phyloP scores from a whole-genome alignment of 2,888 invertebrate genomes.

The Nephrotoma guestfalica region DNA sequence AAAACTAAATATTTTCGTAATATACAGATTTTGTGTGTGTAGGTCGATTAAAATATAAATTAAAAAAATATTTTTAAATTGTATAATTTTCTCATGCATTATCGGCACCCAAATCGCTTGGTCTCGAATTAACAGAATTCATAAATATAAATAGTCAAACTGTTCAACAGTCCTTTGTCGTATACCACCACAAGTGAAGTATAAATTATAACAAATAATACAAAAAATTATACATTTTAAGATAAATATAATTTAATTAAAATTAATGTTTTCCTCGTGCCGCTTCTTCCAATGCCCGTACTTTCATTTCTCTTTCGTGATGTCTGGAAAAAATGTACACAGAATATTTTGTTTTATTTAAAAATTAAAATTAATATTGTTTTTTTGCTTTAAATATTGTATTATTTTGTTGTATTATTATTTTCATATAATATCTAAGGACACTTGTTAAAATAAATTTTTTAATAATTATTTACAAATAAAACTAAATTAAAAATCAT shows the following conservation, averaged over 20 bases:
- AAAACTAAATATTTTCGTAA: not conserved
- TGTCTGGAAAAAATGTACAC: slow-evolving; percentile 48
- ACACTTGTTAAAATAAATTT: slow-evolving; percentile 1
- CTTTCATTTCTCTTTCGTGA: slow-evolving; percentile 72
- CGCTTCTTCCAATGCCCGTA: slow-evolving; percentile 73
- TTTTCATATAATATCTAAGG: not conserved
- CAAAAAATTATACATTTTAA: not conserved
- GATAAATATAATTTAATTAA: not conserved
- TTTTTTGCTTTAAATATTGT: not conserved
- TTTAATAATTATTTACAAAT: not conserved
- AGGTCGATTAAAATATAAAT: not conserved
- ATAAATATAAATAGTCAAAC: not conserved
- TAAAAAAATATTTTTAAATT: not conserved
- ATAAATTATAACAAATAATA: not conserved
- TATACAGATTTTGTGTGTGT: not conserved
- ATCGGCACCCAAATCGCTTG: not conserved
- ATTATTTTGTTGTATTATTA: slow-evolving; percentile 1
- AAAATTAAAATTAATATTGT: not conserved
- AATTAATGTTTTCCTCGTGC: slow-evolving; percentile 41
- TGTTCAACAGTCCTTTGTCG: not conserved
- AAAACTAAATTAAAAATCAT: not conserved
- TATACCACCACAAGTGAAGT: not conserved
- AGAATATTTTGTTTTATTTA: slow-evolving; percentile 6
- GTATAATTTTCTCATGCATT: not conserved
- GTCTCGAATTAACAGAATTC: not conserved